A percentile compares a stretch with the other conserved stretches of the same genome.
phyloP scores from a whole-genome alignment of 2,797 vertebrate species.

The Chelidonichthys spinosus region DNA sequence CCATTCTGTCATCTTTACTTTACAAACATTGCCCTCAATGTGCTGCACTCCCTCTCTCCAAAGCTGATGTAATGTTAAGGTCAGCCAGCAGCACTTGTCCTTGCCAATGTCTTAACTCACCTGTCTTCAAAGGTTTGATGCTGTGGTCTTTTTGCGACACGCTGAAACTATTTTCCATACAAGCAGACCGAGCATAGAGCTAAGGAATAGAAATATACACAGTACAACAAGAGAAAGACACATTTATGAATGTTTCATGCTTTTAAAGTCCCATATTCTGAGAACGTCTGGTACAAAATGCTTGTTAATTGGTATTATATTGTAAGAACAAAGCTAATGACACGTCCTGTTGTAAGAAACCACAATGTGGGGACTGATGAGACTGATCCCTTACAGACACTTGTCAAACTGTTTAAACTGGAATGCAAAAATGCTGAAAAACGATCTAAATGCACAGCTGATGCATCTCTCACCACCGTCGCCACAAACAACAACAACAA shows the following conservation, averaged over 20 bases:
- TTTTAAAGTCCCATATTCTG: too few species aligned
- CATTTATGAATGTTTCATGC: too few species aligned
- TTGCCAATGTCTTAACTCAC: constrained; percentile 20
- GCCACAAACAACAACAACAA: not conserved
- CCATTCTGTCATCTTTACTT: constrained; percentile 4
- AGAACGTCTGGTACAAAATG: too few species aligned
- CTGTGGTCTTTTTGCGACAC: not conserved
- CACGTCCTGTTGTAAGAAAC: not conserved
- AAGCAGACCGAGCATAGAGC: not conserved
- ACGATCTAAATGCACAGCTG: not conserved
- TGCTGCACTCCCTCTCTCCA: constrained; percentile 21
- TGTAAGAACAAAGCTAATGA: not conserved
- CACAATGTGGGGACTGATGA: not conserved
- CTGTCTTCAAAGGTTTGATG: constrained; percentile 16
- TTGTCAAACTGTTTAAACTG: not conserved
- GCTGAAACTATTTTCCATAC: not conserved
- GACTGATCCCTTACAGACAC: not conserved
- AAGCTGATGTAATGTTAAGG: constrained; percentile 35
- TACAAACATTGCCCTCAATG: constrained; percentile 5
- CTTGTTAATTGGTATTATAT: too few species aligned
- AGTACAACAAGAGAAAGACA: not conserved
- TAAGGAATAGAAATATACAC: not conserved
- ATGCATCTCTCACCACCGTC: not conserved
- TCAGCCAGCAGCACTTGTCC: not conserved
- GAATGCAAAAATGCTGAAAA: not conserved